These are phyloP conservation scores for Creontiades dilutus DNA, from an alignment of 2,888 invertebrate species.

Conservation along the genomic window DNA sequence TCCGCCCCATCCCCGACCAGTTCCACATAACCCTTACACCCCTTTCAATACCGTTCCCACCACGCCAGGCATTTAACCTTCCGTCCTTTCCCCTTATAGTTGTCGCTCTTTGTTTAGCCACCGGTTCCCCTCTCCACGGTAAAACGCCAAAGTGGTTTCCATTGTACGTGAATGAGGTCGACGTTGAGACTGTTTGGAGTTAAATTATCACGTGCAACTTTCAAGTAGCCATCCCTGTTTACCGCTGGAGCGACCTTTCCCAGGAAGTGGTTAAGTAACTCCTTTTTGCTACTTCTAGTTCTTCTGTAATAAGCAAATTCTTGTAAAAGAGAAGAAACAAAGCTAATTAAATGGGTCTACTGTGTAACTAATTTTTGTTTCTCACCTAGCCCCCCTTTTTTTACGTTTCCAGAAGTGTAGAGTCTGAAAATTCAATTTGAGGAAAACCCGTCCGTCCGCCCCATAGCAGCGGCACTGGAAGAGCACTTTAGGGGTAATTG, in stretches of 20 bases:
- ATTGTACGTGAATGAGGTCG: constrained; percentile 46
- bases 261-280: background rate
- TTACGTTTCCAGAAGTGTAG: too few species aligned
- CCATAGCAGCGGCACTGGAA: too few species aligned
- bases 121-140: background rate
- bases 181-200: constrained; percentile 4
- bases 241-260: background rate
- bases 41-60: background rate
- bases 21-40: background rate
- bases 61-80: constrained; percentile 54
- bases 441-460: too few species aligned
- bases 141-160: constrained; percentile 39
- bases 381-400: too few species aligned
- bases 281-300: too few species aligned
- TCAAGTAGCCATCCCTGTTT: constrained; percentile 14
- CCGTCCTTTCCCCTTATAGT: constrained; percentile 33
- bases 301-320: too few species aligned
- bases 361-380: too few species aligned
- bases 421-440: too few species aligned
- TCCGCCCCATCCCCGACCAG: background rate
- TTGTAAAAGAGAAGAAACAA: too few species aligned
- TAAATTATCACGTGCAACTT: constrained; percentile 8
- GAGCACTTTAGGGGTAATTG: too few species aligned
- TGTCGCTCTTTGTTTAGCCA: constrained; percentile 44
- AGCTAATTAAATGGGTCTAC: too few species aligned